Evolutionary conservation across 1,140 invertebrate genomes (phyloP).

Genomic region (Ditylenchus dipsaci): DNA sequence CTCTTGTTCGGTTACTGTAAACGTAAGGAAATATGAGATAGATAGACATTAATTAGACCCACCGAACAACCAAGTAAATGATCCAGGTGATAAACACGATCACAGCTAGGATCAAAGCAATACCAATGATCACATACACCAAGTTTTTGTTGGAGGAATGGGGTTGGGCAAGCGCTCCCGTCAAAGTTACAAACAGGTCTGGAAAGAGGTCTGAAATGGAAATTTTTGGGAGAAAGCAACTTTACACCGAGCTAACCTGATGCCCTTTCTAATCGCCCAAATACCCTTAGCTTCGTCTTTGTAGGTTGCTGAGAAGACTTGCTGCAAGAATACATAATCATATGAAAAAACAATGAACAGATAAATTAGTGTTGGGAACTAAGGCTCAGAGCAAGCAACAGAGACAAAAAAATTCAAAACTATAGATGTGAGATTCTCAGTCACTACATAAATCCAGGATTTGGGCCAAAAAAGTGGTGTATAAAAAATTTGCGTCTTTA

Average conservation of each 20-base stretch:
- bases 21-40: neutral
- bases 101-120: neutral
- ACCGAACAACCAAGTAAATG: neutral
- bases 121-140: neutral
- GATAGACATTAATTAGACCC: neutral
- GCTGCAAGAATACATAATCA: neutral
- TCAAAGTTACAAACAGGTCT: neutral
- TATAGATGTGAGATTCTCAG: too few relatives aligned
- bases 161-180: neutral
- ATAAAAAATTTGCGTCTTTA: too few relatives aligned
- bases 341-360: neutral
- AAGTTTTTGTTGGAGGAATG: neutral
- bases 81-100: neutral
- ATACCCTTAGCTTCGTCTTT: neutral
- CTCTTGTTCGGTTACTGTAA: neutral
- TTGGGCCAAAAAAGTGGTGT: too few relatives aligned
- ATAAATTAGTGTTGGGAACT: too few relatives aligned
- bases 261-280: constrained; percentile 4
- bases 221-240: too few relatives aligned
- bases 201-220: neutral
- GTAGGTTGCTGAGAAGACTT: neutral
- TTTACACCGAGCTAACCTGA: neutral
- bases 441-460: too few relatives aligned
- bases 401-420: too few relatives aligned
- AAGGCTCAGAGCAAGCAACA: too few relatives aligned